Evolutionary conservation across 2,113 vertebrate genomes (phyloP).

Genomic region (Neomonachus schauinslandi): DNA sequence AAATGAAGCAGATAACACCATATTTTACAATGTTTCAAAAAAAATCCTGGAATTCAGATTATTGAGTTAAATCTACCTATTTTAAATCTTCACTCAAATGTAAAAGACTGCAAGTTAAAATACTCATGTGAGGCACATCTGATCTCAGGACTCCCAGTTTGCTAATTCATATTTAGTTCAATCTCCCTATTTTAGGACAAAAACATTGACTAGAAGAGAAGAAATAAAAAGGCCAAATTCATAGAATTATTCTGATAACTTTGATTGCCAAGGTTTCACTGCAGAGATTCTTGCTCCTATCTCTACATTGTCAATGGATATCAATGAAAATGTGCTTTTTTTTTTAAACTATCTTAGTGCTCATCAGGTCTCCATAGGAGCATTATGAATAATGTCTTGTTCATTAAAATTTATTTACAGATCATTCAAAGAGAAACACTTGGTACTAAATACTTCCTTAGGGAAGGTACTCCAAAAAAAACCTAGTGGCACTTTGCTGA

Average conservation of each 20-base stretch:
- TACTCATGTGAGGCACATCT: background rate
- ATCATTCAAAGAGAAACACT: background rate
- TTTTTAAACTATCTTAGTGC: background rate
- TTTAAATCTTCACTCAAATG: background rate
- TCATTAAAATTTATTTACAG: slow-evolving; percentile 59
- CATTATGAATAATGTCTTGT: background rate
- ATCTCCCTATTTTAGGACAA: background rate
- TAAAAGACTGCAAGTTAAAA: background rate
- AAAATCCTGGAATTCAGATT: background rate
- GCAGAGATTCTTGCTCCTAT: background rate
- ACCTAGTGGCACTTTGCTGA: background rate
- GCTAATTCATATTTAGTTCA: background rate
- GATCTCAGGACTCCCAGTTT: background rate
- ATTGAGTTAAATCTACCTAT: background rate
- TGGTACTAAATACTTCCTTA: background rate
- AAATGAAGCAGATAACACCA: background rate
- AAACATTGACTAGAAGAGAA: background rate
- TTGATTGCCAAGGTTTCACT: background rate
- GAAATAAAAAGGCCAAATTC: background rate
- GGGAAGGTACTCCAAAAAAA: background rate
- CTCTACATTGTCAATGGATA: background rate
- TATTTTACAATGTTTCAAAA: background rate
- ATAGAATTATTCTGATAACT: background rate
- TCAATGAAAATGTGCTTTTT: background rate
- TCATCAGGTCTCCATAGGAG: background rate